These are phyloP conservation scores for Amblyjoppa fuscipennis DNA, from an alignment of 2,888 invertebrate species.

Conservation along the genomic window DNA sequence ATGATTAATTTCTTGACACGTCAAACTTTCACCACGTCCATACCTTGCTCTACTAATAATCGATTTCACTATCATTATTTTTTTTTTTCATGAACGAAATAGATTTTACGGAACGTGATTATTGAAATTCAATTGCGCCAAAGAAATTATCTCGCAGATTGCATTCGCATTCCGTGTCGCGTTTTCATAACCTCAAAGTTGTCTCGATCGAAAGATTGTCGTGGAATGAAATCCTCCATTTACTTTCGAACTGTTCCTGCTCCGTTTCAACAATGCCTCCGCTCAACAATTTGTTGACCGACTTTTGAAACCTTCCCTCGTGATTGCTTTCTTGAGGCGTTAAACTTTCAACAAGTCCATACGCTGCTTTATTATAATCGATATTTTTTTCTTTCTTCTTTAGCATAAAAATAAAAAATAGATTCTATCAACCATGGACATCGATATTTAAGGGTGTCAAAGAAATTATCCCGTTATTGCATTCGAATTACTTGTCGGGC, in stretches of 20 bases:
- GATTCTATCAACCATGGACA: neutral
- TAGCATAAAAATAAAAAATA: neutral
- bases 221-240: constrained; percentile 76
- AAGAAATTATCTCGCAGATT: neutral
- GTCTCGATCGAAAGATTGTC: neutral
- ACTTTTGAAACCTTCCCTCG: neutral
- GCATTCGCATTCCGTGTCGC: neutral
- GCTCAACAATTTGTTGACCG: constrained; percentile 74
- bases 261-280: constrained; percentile 73
- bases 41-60: neutral
- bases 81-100: neutral
- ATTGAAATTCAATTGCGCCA: neutral
- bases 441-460: neutral
- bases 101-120: neutral
- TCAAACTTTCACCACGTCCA: constrained; percentile 33
- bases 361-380: neutral
- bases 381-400: too few relatives aligned
- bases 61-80: neutral
- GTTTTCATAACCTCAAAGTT: constrained; percentile 53
- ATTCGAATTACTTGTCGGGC: neutral
- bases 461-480: neutral
- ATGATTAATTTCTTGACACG: constrained; percentile 37
- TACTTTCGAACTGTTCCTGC: constrained; percentile 73
- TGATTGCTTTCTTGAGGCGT: constrained; percentile 36
- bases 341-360: constrained; percentile 20